phyloP scores from a whole-genome alignment of 92 coral and sea anemone species.

The Epizoanthus illoricatus region DNA sequence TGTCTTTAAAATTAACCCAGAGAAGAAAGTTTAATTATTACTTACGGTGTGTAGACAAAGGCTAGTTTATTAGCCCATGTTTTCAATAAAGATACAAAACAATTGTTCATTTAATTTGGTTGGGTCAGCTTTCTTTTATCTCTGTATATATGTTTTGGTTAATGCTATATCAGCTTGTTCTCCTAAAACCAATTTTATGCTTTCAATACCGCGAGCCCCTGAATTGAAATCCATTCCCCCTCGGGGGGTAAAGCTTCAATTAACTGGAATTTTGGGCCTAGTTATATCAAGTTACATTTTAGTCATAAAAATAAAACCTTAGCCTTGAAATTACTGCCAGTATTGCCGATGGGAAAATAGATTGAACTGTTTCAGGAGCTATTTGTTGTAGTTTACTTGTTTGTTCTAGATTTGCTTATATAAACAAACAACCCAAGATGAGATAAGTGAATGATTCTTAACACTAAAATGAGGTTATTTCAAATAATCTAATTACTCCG shows the following conservation, averaged over 20 bases:
- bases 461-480: no score
- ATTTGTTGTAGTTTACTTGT: no score
- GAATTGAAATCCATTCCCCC: not conserved
- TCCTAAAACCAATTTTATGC: not conserved
- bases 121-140: not conserved
- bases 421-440: no score
- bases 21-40: not conserved
- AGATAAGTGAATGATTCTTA: no score
- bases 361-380: no score
- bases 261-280: not conserved
- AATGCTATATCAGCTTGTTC: not conserved
- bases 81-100: slow-evolving; percentile 11
- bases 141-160: not conserved
- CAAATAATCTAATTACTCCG: no score
- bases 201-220: not conserved
- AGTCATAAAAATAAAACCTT: not conserved
- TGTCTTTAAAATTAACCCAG: slow-evolving; percentile 24
- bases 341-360: no score
- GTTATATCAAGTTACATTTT: not conserved
- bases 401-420: no score
- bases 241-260: slow-evolving; percentile 34
- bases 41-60: slow-evolving; percentile 21
- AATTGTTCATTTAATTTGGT: slow-evolving; percentile 10
- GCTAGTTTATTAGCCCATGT: slow-evolving; percentile 4
- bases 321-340: no score